phyloP scores from a whole-genome alignment of 2,797 vertebrate species.

The Lepus oiostolus region DNA sequence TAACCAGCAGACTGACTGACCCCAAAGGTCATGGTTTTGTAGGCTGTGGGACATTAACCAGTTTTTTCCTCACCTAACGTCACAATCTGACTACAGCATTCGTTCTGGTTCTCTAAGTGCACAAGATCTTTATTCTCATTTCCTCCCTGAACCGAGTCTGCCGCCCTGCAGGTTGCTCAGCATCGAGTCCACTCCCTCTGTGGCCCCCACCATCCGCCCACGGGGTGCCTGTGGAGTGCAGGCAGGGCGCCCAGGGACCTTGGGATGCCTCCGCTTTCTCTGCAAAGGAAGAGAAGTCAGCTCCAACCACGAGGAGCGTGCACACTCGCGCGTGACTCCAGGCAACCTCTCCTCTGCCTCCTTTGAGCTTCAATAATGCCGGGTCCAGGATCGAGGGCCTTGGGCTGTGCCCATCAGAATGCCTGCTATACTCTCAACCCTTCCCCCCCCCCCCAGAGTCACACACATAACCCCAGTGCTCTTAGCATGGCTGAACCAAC shows the following conservation, averaged over 20 bases:
- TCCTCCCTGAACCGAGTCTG: not conserved
- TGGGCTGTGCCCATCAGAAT: not conserved
- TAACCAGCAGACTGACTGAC: not conserved
- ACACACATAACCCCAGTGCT: not conserved
- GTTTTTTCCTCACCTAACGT: not conserved
- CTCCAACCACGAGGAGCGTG: not conserved
- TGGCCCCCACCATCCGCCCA: not conserved
- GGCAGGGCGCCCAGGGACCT: not conserved
- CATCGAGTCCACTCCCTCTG: not conserved
- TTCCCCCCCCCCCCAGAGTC: not conserved
- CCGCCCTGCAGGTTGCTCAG: not conserved
- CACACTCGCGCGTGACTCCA: not conserved
- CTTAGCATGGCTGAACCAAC: not conserved
- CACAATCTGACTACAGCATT: not conserved
- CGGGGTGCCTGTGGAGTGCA: not conserved
- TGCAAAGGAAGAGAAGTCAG: not conserved
- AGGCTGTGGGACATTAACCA: not conserved
- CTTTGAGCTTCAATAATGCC: not conserved
- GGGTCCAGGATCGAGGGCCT: not conserved
- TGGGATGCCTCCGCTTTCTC: not conserved
- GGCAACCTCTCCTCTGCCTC: not conserved
- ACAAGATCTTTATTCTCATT: not conserved
- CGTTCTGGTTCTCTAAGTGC: not conserved
- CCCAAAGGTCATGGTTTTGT: conserved; percentile 1
- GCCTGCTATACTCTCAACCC: not conserved